Evolutionary conservation across 2,888 invertebrate genomes (phyloP).

Genomic region (Diloba caeruleocephala): DNA sequence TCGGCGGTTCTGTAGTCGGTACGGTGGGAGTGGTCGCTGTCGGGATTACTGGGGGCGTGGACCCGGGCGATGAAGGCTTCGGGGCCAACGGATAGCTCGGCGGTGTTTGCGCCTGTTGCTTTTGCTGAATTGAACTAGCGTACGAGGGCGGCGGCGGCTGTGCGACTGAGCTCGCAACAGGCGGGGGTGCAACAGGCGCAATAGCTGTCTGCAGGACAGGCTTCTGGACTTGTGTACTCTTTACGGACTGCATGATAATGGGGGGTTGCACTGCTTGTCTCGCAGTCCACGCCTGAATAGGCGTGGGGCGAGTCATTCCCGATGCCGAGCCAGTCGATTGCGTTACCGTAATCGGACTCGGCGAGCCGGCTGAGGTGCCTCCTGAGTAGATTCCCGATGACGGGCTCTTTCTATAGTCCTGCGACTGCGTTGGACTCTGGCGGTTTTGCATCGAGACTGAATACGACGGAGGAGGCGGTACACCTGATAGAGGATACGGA

Average conservation of each 20-base stretch:
- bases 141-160: constrained; percentile 95
- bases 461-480: constrained; percentile 95
- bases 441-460: constrained; percentile 95
- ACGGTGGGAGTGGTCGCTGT: constrained; percentile 85
- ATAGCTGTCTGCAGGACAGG: constrained; percentile 98
- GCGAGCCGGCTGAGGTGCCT: constrained; percentile 94
- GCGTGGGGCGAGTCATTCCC: constrained; percentile 93
- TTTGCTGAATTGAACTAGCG: constrained; percentile 94
- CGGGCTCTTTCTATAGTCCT: constrained; percentile 95
- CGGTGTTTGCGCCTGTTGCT: constrained; percentile 88
- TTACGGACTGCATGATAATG: constrained; percentile 98
- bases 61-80: constrained; percentile 87
- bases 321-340: constrained; percentile 90
- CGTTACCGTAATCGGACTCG: constrained; percentile 94
- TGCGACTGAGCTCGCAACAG: constrained; percentile 83
- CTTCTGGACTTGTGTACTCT: constrained; percentile 98
- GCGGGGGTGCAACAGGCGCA: constrained; percentile 94
- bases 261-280: constrained; percentile 97
- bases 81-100: constrained; percentile 86
- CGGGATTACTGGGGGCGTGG: constrained; percentile 79
- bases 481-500: constrained; percentile 90
- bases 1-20: constrained; percentile 96
- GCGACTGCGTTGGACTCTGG: constrained; percentile 95
- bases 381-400: constrained; percentile 96
- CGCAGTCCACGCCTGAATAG: constrained; percentile 95